Base-by-base conservation (phyloP, 2,797 vertebrate genomes). In the Todus mexicanus region DNA sequence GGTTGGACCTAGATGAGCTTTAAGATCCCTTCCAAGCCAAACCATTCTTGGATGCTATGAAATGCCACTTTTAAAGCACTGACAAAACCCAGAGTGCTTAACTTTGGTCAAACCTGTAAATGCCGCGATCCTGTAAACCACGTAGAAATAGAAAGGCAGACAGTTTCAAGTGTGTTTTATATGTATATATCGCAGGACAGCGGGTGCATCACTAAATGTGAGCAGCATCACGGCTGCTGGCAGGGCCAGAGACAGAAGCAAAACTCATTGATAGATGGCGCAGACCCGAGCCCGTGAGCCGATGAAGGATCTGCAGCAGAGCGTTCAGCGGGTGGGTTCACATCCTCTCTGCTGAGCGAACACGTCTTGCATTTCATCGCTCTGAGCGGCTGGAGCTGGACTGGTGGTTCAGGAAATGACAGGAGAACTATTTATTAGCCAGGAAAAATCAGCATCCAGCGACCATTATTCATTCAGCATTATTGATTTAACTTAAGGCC, bases 371-470 rank as follows among this genome's bases (percentile, higher is more conserved):
- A 4, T 72, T 79, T 84, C 51, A 15, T 29, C 4, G 4, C 40
- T 56, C 73, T 15, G 20, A 73, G 68, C 13, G 45, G 43, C 51
- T 65, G 65, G 56, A 54, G 19, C 19, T 63, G 66, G 38, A 4
- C 25, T 57, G 47, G 56, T 37, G 54, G 65, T 19, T 75, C 91
- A 92, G 87, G 90, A 94, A 92, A 80, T 38, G 33, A 4, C 64
- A 68, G 6, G 27, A 66, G 90, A 77, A 73, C 94, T 90, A 81
- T 90, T 85, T 66, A 73, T 86, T 42, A 51, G 71, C 73, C 80
- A 84, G 89, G 91, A 78, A 90, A 83, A 59, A 73, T 74, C 72
- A 73, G 91, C 90, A 72, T 21, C 82, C 80, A 70, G 42, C 21
- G 10, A 83, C 73, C 71, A 42, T 94, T 82, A 50, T 59, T 96